Evolutionary conservation across 2,113 vertebrate species (phyloP).

Genomic region (Neolamprologus sp.): DNA sequence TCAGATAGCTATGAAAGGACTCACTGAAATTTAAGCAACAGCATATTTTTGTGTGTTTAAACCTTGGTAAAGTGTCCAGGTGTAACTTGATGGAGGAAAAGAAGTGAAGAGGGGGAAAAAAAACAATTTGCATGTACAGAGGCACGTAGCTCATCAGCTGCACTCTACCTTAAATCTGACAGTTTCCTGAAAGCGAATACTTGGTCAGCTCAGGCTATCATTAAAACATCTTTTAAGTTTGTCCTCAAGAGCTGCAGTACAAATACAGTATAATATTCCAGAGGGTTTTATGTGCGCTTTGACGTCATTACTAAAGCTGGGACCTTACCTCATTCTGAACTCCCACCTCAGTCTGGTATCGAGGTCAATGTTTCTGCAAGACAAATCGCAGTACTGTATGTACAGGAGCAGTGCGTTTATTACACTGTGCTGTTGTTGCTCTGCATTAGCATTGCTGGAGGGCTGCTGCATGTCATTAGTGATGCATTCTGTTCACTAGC

Average conservation of each 20-base stretch:
- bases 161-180: not conserved
- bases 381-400: not conserved
- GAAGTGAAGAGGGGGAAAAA: not conserved
- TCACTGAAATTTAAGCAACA: not conserved
- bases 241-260: not conserved
- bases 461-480: not conserved
- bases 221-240: not conserved
- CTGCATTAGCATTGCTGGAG: not conserved
- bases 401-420: not conserved
- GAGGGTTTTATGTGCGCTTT: not conserved
- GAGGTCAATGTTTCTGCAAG: not conserved
- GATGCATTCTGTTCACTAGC: not conserved
- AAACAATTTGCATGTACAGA: not conserved
- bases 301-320: not conserved
- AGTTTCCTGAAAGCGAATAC: not conserved
- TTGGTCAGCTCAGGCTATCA: not conserved
- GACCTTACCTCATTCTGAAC: not conserved
- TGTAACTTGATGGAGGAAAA: not conserved
- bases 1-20: not conserved
- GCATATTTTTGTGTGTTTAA: not conserved
- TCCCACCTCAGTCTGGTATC: not conserved
- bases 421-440: not conserved
- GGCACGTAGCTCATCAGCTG: not conserved
- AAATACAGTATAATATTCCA: not conserved
- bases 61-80: not conserved